phyloP scores from a whole-genome alignment of 2,797 vertebrate genomes.

The Ispidina picta region DNA sequence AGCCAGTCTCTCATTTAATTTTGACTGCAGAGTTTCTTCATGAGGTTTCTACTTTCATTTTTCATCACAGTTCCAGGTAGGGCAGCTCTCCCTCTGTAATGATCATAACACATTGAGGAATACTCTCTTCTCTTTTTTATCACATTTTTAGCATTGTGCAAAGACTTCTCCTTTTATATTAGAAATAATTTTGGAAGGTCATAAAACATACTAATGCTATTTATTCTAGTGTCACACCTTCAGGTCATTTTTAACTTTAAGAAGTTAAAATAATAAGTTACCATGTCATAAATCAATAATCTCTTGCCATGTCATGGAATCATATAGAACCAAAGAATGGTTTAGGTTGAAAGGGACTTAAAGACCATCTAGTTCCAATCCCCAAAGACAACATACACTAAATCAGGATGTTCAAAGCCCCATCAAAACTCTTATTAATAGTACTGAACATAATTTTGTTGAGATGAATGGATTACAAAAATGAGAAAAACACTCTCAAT shows the following conservation, averaged over 20 bases:
- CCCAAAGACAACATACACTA: background rate
- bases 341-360: background rate
- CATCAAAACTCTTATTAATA: background rate
- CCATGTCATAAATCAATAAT: background rate
- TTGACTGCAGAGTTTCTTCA: background rate
- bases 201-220: background rate
- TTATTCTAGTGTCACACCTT: conserved; percentile 31
- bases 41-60: background rate
- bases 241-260: background rate
- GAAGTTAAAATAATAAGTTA: background rate
- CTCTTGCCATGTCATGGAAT: background rate
- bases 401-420: background rate
- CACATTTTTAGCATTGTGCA: background rate
- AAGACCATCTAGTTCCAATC: background rate
- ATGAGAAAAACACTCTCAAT: background rate
- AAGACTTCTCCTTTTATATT: background rate
- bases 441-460: background rate
- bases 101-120: background rate
- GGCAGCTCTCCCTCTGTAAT: background rate
- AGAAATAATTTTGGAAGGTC: background rate
- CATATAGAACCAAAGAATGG: background rate
- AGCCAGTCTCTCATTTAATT: background rate
- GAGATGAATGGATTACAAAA: background rate
- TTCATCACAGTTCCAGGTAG: background rate
- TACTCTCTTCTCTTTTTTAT: background rate